Base-by-base conservation (phyloP, 1,140 invertebrate species). In the Solenopsis fugax region DNA sequence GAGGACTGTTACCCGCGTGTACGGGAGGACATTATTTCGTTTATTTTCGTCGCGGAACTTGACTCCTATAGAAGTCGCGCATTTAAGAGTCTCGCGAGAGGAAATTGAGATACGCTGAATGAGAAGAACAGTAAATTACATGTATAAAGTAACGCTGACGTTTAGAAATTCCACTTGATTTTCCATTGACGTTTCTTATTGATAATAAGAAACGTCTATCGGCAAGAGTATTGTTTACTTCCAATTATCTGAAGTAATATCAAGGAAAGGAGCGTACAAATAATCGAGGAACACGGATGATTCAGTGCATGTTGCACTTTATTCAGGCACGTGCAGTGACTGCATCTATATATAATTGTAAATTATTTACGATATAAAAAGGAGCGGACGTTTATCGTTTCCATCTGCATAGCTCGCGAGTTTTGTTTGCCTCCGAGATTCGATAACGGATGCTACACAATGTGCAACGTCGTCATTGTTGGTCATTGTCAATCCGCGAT, bases 161-260 rank as follows among this genome's bases (percentile, higher is more conserved):
- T 45, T 24, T 24, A 12, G n/a, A 16, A 21, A 67, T 67, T 67
- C 41, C 60, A 18, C 7, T 2, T 21, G 21, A 69, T 29, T 69
- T 13, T 69, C 24, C 41, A 50, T 69, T 2, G 65, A 24, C 21
- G 37, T 48, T 69, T 69, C 13, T 69, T 69, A 12, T 48, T 50
- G 41, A 48, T 69, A 48, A 69, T 24, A 16, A 7, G 13, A 69
- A 69, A 9, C 2, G 5, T 16, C 13, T 69, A 24, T 48, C 21
- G 65, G 41, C 41, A 48, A 69, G 41, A 69, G 65, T 29, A 69
- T 69, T 69, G 65, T 48, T 69, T 24, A 69, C 13, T 16, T 10
- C 24, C 3, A 69, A 69, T 69, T 69, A 69, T 50, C 41, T 69
- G 41, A 12, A 16, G 4, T 69, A 69, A 69, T 69, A 24, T 48